phyloP scores from a whole-genome alignment of 2,113 vertebrate species.

The Carassius gibelio region DNA sequence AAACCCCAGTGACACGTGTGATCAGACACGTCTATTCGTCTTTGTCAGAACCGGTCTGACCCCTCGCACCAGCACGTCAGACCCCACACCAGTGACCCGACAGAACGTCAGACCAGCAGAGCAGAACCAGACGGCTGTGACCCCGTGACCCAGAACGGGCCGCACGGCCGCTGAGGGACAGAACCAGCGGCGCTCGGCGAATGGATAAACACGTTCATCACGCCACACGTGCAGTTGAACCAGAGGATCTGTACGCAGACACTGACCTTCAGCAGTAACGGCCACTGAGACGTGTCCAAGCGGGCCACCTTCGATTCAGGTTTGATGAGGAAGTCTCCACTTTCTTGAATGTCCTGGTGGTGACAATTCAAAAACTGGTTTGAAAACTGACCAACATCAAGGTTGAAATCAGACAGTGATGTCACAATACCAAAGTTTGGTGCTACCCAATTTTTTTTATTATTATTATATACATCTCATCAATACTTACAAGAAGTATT shows the following conservation, averaged over 20 bases:
- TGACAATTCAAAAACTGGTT: no score
- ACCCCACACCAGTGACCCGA: conserved; percentile 22
- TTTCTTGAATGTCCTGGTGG: conserved; percentile 87
- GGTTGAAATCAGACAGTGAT: no score
- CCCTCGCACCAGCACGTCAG: conserved; percentile 54
- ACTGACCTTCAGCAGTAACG: conserved; percentile 88
- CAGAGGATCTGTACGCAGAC: no score
- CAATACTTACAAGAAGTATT: no score
- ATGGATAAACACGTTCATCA: conserved; percentile 89
- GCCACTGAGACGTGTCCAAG: conserved; percentile 92
- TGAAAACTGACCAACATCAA: no score
- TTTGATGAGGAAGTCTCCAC: conserved; percentile 88
- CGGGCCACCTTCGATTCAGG: conserved; percentile 83
- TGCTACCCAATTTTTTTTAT: no score
- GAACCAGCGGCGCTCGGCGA: conserved; percentile 74
- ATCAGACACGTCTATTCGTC: conserved; percentile 79
- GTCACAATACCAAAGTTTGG: no score
- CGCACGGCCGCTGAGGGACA: conserved; percentile 41
- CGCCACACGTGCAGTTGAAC: conserved; percentile 58
- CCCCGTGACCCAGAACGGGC: conserved; percentile 69
- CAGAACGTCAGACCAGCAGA: conserved; percentile 66
- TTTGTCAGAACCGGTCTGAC: conserved; percentile 36
- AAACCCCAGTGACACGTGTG: conserved; percentile 13
- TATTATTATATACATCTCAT: no score
- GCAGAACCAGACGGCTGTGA: conserved; percentile 38